phyloP scores from a whole-genome alignment of 2,888 invertebrate species.

The Psylliodes chrysocephalus region DNA sequence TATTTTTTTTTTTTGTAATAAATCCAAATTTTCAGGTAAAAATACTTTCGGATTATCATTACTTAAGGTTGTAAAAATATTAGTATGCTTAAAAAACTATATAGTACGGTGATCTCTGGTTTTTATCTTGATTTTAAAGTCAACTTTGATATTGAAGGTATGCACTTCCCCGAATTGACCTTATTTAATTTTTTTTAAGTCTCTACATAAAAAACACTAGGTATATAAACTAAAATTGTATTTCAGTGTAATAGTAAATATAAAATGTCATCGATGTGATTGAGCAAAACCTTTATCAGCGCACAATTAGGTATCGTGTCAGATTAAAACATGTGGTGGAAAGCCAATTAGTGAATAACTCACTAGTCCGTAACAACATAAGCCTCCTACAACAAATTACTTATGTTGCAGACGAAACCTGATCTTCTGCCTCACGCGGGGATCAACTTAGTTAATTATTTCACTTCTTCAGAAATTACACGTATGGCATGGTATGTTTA shows the following conservation, averaged over 20 bases:
- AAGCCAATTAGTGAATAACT: conserved; percentile 63
- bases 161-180: too few relatives aligned
- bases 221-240: too few relatives aligned
- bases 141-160: too few relatives aligned
- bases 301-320: conserved; percentile 63
- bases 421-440: conserved; percentile 35
- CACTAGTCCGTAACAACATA: conserved; percentile 60
- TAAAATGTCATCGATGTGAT: background rate
- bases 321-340: conserved; percentile 63
- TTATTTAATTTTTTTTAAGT: too few relatives aligned
- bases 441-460: conserved; percentile 45
- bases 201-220: too few relatives aligned
- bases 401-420: conserved; percentile 46
- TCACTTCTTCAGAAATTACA: conserved; percentile 45
- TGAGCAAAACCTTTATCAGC: conserved; percentile 55
- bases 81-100: too few relatives aligned
- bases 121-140: too few relatives aligned
- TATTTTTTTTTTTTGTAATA: too few relatives aligned
- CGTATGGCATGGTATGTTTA: conserved; percentile 27
- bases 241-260: background rate
- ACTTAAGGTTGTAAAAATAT: too few relatives aligned
- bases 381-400: conserved; percentile 54
- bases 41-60: too few relatives aligned
- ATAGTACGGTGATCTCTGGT: too few relatives aligned
- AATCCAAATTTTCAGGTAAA: too few relatives aligned